Percentiles rank a stretch among this genome's conserved stretches.
These are phyloP conservation scores for Macquaria australasica DNA, from an alignment of 2,113 vertebrate species.

Conservation along the genomic window DNA sequence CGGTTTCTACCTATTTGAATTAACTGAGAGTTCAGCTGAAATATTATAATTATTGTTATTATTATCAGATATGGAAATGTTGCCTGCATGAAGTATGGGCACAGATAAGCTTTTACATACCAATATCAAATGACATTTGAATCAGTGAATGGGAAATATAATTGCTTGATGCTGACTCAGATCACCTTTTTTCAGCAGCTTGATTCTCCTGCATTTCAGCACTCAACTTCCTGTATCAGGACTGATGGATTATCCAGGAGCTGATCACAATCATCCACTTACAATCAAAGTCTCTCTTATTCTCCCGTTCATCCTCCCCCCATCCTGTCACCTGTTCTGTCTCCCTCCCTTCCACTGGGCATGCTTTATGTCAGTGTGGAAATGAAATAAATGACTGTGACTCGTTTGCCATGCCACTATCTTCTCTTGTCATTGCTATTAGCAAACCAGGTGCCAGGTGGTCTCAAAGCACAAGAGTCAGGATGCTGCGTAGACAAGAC, in stretches of 20 bases:
- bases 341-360: neutral
- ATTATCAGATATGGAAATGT: neutral
- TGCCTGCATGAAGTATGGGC: neutral
- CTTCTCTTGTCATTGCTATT: neutral
- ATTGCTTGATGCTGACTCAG: neutral
- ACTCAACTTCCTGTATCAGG: neutral
- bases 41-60: neutral
- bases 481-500: neutral
- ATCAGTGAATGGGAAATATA: slow-evolving; percentile 5
- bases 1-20: neutral
- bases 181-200: slow-evolving; percentile 18
- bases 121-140: slow-evolving; percentile 10
- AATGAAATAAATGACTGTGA: slow-evolving; percentile 1
- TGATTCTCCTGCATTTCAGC: slow-evolving; percentile 1
- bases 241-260: slow-evolving; percentile 31
- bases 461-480: neutral
- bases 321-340: neutral
- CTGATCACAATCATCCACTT: slow-evolving; percentile 29
- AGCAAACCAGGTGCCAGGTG: slow-evolving; percentile 12
- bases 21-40: neutral
- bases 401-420: neutral
- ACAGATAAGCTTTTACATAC: neutral
- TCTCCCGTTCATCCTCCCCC: neutral
- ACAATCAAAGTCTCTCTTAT: slow-evolving; percentile 9
- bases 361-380: neutral